phyloP scores from a whole-genome alignment of 2,888 invertebrate species.

The Panopea generosa region DNA sequence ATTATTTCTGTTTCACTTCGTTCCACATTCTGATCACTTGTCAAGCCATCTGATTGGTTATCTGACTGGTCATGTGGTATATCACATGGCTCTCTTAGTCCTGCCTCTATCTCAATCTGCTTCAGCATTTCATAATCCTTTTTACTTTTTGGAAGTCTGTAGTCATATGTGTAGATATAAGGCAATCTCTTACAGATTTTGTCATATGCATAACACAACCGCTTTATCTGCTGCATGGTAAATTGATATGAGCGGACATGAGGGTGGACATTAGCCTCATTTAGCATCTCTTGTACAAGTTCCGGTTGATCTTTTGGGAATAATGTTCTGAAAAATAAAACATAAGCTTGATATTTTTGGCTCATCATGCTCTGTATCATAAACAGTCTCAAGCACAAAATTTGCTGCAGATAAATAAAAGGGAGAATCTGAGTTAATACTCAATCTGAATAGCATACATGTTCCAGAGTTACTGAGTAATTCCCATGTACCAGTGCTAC shows the following conservation, averaged over 20 bases:
- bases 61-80: no score
- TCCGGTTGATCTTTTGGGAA: constrained; percentile 91
- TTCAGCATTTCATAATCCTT: constrained; percentile 23
- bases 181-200: constrained; percentile 87
- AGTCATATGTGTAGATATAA: constrained; percentile 88
- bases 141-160: constrained; percentile 85
- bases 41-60: no score
- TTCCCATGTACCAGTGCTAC: no score
- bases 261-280: constrained; percentile 90
- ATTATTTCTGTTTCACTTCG: no score
- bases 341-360: no score
- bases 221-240: constrained; percentile 91
- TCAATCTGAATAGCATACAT: no score
- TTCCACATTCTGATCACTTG: no score
- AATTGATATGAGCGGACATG: constrained; percentile 90
- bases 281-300: constrained; percentile 89
- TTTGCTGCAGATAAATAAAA: no score
- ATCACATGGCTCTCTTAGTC: not conserved
- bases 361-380: no score
- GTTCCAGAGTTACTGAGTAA: no score
- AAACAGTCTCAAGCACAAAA: no score
- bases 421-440: no score
- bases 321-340: constrained; percentile 86
- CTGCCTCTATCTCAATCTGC: constrained; percentile 4
- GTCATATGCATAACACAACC: constrained; percentile 92